Base-by-base conservation (phyloP, 2,113 vertebrate genomes). In the Coptodon bakossiorum region DNA sequence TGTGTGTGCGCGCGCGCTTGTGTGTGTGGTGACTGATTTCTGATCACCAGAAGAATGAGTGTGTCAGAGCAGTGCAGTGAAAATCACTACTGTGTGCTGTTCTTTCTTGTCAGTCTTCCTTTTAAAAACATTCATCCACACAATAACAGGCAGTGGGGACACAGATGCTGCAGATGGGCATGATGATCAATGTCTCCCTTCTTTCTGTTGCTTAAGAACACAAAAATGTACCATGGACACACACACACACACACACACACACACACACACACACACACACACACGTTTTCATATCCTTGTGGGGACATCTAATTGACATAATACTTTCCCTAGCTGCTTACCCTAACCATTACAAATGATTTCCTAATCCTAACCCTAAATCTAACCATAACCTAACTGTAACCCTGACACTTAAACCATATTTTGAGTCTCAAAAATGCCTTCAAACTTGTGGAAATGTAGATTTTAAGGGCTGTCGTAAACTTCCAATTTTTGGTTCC, bases 181-280 rank as follows among this genome's bases (percentile, higher is more conserved):
- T 52, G 54, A 83, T 94, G 91, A 95, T 94, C 91, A 93, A 91
- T 93, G 87, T 86, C 80, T 90, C 31, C 63, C 31, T 24, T 71
- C 38, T 86, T 31, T 24, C 85, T 86, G 73, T 63, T 87, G 56
- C 82, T 80, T 68, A 63, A 85, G 59, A 86, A 53, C 66, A 73
- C 52, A 89, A 24, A 54, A 76, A 90, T 92, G 80, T 86, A 57
- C 56, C 54, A 85, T 29, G 24, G 22, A 22, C 22, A 22, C 22
- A 22, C 22, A 22, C 22, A 22, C 22, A 22, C 22, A 22, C 22
- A 22, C 22, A 22, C 22, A n/a, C n/a, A 11, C 68, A 57, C 88
- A 63, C 48, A 81, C 56, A 16, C 8, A n/a, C 3, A 13, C 12
- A 3, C 9, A 6, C 52, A 22, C n/a, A 54, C 27, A 10, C 59